Evolutionary conservation across 2,888 invertebrate genomes (phyloP).

Genomic region (Stenodema calcarata): DNA sequence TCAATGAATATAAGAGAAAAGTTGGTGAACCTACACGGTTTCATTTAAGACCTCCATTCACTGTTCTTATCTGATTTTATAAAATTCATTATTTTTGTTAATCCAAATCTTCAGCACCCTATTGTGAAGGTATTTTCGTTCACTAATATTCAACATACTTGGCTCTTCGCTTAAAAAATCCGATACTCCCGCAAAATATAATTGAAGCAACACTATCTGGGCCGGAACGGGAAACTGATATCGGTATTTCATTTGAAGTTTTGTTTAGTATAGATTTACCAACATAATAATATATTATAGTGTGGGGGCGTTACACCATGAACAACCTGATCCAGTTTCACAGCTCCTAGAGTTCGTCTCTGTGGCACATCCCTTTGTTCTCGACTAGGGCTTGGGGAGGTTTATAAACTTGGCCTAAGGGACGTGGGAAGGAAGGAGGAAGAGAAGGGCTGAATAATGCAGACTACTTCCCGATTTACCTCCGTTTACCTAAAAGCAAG

Average conservation of each 20-base stretch:
- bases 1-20: no score
- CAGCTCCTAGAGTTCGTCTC: not conserved
- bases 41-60: no score
- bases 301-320: not conserved
- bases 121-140: no score
- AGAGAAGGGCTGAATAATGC: not conserved
- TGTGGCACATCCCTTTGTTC: not conserved
- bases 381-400: not conserved
- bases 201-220: no score
- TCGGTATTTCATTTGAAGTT: not conserved
- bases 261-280: not conserved
- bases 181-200: no score
- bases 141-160: no score
- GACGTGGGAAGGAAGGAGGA: not conserved
- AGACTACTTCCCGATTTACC: not conserved
- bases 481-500: slow-evolving; percentile 5
- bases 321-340: not conserved
- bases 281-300: not conserved
- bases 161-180: no score
- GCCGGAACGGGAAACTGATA: no score
- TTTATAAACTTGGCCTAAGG: not conserved
- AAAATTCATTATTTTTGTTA: no score
- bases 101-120: no score
- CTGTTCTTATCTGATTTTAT: no score
- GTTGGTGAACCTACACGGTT: no score